Percentiles rank a stretch among this genome's conserved stretches.
Evolutionary conservation across 23 tunicate species (phyloP).

Genomic region (Phallusia fumigata): DNA sequence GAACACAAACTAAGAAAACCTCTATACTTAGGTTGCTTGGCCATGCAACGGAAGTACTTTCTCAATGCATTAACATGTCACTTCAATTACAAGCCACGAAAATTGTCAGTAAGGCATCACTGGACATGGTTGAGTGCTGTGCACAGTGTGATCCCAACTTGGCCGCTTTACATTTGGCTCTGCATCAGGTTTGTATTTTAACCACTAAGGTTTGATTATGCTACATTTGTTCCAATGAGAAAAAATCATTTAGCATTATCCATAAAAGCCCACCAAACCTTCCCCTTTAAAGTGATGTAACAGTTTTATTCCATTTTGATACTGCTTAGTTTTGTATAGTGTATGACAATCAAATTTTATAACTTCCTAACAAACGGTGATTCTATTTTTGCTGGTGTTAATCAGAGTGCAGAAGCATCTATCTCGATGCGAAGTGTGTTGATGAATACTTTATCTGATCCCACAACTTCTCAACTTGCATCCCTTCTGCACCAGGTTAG

Average conservation of each 20-base stretch:
- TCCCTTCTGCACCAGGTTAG: slow-evolving; percentile 64
- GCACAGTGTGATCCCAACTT: slow-evolving; percentile 48
- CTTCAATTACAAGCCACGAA: slow-evolving; percentile 31
- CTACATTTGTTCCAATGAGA: too few species aligned
- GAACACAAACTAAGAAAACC: neutral
- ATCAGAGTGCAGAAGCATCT: slow-evolving; percentile 72
- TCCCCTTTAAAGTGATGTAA: too few species aligned
- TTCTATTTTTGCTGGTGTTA: neutral
- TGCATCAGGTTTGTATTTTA: slow-evolving; percentile 73
- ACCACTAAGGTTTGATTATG: too few species aligned
- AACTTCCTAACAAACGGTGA: neutral
- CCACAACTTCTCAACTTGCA: slow-evolving; percentile 55
- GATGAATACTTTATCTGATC: slow-evolving; percentile 64
- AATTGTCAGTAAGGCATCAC: slow-evolving; percentile 50
- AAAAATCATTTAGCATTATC: too few species aligned
- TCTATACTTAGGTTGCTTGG: slow-evolving; percentile 16
- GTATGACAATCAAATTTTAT: too few species aligned
- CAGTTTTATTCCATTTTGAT: too few species aligned
- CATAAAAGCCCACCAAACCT: too few species aligned
- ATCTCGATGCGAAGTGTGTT: slow-evolving; percentile 33
- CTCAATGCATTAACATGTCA: slow-evolving; percentile 62
- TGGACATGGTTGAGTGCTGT: slow-evolving; percentile 67
- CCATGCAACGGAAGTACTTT: slow-evolving; percentile 68
- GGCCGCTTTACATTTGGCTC: slow-evolving; percentile 42
- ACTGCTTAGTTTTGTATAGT: too few species aligned